These are phyloP conservation scores for Ruditapes philippinarum DNA, from an alignment of 1,140 invertebrate genomes.

Conservation along the genomic window DNA sequence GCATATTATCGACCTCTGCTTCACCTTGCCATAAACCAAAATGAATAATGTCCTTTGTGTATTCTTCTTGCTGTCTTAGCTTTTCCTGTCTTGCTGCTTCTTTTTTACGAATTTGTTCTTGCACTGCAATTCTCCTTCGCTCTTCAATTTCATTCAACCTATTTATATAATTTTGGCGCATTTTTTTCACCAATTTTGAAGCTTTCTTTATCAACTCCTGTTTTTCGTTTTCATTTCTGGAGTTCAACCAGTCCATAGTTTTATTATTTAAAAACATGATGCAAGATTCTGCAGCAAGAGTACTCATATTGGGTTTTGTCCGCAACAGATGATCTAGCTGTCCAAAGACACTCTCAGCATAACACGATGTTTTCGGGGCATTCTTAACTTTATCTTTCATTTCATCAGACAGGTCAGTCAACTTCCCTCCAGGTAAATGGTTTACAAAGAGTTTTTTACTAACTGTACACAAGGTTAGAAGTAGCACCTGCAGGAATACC, in stretches of 20 bases:
- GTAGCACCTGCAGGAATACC: conserved; percentile 25
- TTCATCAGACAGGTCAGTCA: background rate
- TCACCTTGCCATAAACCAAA: conserved; percentile 32
- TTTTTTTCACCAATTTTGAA: conserved; percentile 31
- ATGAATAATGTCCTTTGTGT: conserved; percentile 31
- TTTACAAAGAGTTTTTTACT: conserved; percentile 18
- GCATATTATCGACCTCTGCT: conserved; percentile 4
- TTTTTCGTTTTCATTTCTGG: conserved; percentile 32
- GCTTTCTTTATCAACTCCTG: background rate
- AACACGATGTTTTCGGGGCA: conserved; percentile 29
- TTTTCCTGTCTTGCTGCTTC: conserved; percentile 13
- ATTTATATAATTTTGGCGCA: background rate
- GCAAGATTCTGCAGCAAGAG: conserved; percentile 37
- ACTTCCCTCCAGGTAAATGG: conserved; percentile 63
- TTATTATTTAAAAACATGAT: conserved; percentile 62
- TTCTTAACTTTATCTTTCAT: conserved; percentile 42
- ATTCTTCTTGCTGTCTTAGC: background rate
- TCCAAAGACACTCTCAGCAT: conserved; percentile 51
- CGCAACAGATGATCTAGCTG: conserved; percentile 42
- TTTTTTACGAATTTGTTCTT: conserved; percentile 34
- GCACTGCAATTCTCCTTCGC: background rate
- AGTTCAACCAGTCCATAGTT: conserved; percentile 38
- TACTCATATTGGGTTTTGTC: conserved; percentile 46
- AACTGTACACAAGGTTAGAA: conserved; percentile 29
- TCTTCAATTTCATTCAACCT: conserved; percentile 34